Evolutionary conservation across 2,797 vertebrate species (phyloP), one percentile per base, ranked within the genome.

Genomic region (Tauraco hartlaubi): DNA sequence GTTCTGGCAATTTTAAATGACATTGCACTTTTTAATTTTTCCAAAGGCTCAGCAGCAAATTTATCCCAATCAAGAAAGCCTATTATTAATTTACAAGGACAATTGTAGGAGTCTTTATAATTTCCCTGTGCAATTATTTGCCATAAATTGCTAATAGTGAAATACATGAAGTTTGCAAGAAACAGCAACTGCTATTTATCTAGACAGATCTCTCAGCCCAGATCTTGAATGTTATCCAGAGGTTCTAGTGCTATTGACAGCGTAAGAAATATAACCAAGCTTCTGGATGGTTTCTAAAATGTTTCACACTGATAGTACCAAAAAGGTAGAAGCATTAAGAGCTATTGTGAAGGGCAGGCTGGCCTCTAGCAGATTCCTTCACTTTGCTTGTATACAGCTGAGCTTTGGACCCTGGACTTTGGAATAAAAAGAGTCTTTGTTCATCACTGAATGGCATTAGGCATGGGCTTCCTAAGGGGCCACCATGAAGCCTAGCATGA

Each of bases 401-500:
- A 98, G 98, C 98, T 97, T 96, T 98, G 98, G 98, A 98, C 97
- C 97, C 97, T 97, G 98, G 98, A 98, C 98, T 98, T 97, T 92
- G 91, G 95, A 98, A 98, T 98, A 98, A 98, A 99, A 98, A 98
- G 98, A 96, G 96, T 97, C 98, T 99, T 99, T 99, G 99, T 99
- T 98, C 96, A 75, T 92, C 92, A 93, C 94, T 99, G 98, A 99
- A 99, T 99, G 98, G 98, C 98, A 99, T 99, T 99, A 99, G 98
- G 98, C 98, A 99, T 98, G 98, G 98, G 98, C 98, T 99, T 99
- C 98, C 98, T 98, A 97, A 99, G 98, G 98, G 98, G 98, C 98
- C 98, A 98, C 98, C 98, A 98, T 97, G 98, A 98, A 98, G 98
- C 97, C 98, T 98, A 96, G 71, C 96, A 97, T 97, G 97, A 97